Percentiles rank a stretch among this genome's conserved stretches.
Conservation (phyloP, 2,113 vertebrate genomes). For the Anhinga anhinga region DNA sequence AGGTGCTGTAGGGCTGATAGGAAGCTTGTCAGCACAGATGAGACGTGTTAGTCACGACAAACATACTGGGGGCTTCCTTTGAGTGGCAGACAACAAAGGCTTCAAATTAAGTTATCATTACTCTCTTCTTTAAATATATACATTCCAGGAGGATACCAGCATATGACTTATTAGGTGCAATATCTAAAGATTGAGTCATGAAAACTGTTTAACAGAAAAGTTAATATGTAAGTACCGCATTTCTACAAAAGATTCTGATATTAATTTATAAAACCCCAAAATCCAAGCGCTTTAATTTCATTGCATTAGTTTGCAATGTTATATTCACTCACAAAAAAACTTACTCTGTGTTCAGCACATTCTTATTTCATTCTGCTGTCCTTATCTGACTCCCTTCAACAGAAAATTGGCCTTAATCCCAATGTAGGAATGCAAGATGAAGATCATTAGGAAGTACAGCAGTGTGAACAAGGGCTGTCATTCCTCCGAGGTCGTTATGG, state of each 20-base stretch:
- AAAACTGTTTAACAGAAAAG: neutral
- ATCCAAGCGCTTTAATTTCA: neutral
- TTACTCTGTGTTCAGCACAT: neutral
- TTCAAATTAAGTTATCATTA: neutral
- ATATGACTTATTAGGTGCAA: neutral
- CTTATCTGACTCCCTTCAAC: neutral
- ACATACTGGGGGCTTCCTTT: neutral
- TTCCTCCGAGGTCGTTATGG: neutral
- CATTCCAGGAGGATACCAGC: neutral
- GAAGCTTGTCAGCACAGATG: conserved; percentile 51
- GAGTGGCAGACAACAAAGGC: neutral
- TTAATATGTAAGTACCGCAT: accelerated
- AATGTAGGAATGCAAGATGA: neutral
- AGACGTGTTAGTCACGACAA: neutral
- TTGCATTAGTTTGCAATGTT: neutral
- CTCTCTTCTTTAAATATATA: neutral
- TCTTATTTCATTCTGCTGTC: neutral
- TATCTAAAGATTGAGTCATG: neutral
- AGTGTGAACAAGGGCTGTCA: neutral
- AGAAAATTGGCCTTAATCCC: neutral
- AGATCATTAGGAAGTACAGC: neutral
- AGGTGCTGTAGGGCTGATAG: neutral
- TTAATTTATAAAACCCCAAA: neutral
- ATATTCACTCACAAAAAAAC: neutral
- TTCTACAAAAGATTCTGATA: neutral